Conservation (phyloP, 2,113 vertebrate genomes). For the Camelus dromedarius region DNA sequence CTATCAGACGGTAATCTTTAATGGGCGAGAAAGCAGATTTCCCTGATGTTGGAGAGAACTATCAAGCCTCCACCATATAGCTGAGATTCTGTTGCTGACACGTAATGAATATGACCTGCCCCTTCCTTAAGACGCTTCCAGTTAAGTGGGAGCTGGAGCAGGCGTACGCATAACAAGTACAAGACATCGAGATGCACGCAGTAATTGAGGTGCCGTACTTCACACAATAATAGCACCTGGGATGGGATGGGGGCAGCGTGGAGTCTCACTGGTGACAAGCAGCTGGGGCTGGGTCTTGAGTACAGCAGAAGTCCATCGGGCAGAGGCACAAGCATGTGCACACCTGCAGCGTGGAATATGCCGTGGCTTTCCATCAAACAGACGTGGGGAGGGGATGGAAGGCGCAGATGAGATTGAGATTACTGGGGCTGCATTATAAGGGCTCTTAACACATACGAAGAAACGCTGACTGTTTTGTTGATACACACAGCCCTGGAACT, state of each 20-base stretch:
- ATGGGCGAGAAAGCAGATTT: neutral
- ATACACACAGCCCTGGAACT: neutral
- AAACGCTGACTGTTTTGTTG: neutral
- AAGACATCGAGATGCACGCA: neutral
- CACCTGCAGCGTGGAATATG: neutral
- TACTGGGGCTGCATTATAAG: neutral
- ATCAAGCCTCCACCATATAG: neutral
- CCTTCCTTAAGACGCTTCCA: neutral
- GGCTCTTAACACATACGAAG: neutral
- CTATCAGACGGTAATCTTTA: neutral
- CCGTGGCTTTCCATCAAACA: neutral
- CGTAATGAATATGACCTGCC: neutral
- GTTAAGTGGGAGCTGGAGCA: neutral
- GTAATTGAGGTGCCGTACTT: neutral
- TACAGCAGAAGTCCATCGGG: neutral
- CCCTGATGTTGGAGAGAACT: neutral
- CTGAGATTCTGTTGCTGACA: neutral
- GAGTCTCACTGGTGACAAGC: neutral
- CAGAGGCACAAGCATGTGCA: neutral
- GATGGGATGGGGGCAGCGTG: rapidly evolving
- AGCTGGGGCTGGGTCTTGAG: neutral
- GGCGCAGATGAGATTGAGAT: neutral
- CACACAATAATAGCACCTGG: rapidly evolving
- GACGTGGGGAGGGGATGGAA: neutral
- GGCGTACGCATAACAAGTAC: neutral